Base-by-base conservation (phyloP, 2,888 invertebrate species). In the Allolobophora icterica region DNA sequence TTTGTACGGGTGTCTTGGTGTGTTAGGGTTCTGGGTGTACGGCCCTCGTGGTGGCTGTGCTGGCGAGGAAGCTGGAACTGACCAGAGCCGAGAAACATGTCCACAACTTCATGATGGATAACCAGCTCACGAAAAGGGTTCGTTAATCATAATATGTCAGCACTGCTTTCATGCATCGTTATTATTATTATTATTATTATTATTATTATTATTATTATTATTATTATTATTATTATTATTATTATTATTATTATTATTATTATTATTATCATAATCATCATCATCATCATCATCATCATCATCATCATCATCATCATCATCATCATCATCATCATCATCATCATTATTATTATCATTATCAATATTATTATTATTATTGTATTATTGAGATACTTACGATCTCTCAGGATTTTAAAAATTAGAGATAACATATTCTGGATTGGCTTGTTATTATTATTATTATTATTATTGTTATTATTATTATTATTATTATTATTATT, bases 101-200 rank as follows among this genome's bases (percentile, higher is more conserved):
- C 95, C 99, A 99, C 96, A 99, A 99, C 97, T 99, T 99, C 96
- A 99, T 99, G 99, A 99, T 99, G 99, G 99, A 99, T 96, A 99
- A 99, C 95, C 99, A 99, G 96, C 97, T 99, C 96, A 98, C 99
- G 94, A 99, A 99, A 97, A 97, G 99, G 87, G 87, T 87, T 71
- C 71, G 71, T 24, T 0, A 3, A 71, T 30, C 17, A 30, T n/a
- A 24, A 58, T 30, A 6, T 71, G 71, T n/a, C 11, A n/a, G 30
- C n/a, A n/a, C 71, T 71, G 11, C 8, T n/a, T 30, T 71, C 8
- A 11, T 71, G 71, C n/a, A 71, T 52, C 19, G 24, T 21, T 21
- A 52, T 21, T 52, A 1, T 52, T 24, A 52, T 52, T 24, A 24
- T 45, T 17, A 45, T 45, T 17, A 45, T 45, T 17, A 45, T 17